Percentiles rank a stretch among this genome's conserved stretches.
phyloP scores from a whole-genome alignment of 2,797 vertebrate species.

The Pangasius krempfi region DNA sequence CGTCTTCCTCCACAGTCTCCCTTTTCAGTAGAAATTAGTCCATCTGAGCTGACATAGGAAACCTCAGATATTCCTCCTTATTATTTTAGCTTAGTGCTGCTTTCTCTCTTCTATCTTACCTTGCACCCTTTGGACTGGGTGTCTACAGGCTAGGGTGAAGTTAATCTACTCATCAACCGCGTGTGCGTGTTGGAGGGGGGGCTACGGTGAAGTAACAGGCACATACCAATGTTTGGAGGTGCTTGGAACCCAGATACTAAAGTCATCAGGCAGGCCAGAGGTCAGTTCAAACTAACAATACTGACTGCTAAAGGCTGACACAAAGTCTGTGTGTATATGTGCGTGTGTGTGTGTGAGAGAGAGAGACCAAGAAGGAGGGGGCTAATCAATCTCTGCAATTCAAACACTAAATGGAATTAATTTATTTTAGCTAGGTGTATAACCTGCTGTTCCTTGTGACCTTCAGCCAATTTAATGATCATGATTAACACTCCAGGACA shows the following conservation, averaged over 20 bases:
- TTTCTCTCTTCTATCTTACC: not conserved
- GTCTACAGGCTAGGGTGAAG: not conserved
- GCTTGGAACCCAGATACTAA: slow-evolving; percentile 49
- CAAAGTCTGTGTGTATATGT: not conserved
- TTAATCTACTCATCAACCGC: not conserved
- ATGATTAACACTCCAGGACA: not conserved
- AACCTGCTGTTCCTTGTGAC: not conserved
- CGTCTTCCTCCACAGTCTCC: not conserved
- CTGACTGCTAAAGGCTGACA: slow-evolving; percentile 43
- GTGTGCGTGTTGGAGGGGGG: not conserved
- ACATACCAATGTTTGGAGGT: slow-evolving; percentile 53
- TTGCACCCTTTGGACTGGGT: slow-evolving; percentile 3
- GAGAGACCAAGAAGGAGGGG: not conserved
- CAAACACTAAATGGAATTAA: not conserved
- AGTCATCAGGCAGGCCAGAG: slow-evolving; percentile 48
- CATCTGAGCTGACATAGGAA: not conserved
- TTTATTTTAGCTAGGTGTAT: not conserved
- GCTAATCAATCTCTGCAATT: slow-evolving; percentile 24
- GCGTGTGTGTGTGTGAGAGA: slow-evolving; percentile 24
- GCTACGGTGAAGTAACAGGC: slow-evolving; percentile 42
- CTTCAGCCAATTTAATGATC: not conserved
- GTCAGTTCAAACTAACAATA: slow-evolving; percentile 58
- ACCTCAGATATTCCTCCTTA: not conserved
- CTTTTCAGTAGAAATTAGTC: not conserved
- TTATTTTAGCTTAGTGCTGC: not conserved